Base-by-base conservation (phyloP, 2,888 invertebrate species). In the Pachydiplax longipennis region DNA sequence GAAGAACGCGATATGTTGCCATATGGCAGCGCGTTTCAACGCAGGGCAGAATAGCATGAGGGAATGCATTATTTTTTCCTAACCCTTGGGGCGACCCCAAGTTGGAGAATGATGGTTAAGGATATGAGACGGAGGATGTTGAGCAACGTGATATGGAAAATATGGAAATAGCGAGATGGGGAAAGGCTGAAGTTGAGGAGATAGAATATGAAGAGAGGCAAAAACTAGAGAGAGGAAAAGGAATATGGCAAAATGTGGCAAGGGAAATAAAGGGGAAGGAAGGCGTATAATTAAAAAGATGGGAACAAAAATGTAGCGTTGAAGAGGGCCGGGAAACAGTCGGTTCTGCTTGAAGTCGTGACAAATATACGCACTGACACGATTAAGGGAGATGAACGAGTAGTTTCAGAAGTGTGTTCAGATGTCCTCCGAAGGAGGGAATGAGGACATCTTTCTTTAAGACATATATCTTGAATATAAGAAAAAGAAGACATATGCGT, bases 1-100 rank as follows among this genome's bases (percentile, higher is more conserved):
- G 31, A 31, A 61, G 37, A n/a, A 40, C 10, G 87, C 37, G 87
- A 61, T 37, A 87, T 87, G 87, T 35, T 35, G 37, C 61, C 87
- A 87, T 87, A 87, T 61, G 87, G 87, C 73, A 87, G 53, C 61
- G 61, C 35, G 53, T 83, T 83, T 61, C 83, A 58, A 12, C 22
- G 18, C 18, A 10, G 10, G 53, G 18, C 18, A 10, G 10, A 15
- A 0, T 3, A 87, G 73, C 73, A 25, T 13, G 31, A 37, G 87
- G 35, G 18, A 61, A 87, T 87, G 87, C 22, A 18, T 87, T 40
- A 37, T 61, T 73, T 73, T 25, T 44, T n/a, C 65, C 22, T 65
- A 25, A 22, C 65, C 10, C 65, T n/a, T n/a, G 25, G 25, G 22
- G 22, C 18, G 31, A 73, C 25, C 25, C 25, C 25, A 73, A 73